A percentile compares a stretch with the other conserved stretches of the same genome.
Evolutionary conservation across 2,113 vertebrate species (phyloP).

Genomic region (Gopherus evgoodei): DNA sequence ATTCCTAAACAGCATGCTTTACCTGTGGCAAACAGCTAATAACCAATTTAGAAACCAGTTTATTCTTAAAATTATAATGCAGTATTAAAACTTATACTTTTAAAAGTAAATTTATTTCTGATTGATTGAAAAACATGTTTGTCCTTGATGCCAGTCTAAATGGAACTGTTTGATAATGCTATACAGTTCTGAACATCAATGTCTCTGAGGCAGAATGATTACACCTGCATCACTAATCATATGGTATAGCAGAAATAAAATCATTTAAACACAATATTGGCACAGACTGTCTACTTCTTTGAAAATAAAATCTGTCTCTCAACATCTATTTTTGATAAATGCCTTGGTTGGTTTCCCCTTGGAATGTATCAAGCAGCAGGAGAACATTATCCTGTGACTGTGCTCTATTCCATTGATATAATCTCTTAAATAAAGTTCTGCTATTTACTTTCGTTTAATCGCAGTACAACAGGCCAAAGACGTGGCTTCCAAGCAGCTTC

Average conservation of each 20-base stretch:
- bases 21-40: constrained; percentile 2
- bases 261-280: not conserved
- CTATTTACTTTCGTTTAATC: constrained; percentile 68
- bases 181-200: not conserved
- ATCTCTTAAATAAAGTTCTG: constrained; percentile 66
- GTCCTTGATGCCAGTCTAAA: constrained; percentile 12
- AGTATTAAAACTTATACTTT: not conserved
- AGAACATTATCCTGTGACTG: constrained; percentile 37
- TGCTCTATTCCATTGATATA: constrained; percentile 54
- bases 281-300: not conserved
- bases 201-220: not conserved
- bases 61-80: not conserved
- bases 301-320: not conserved
- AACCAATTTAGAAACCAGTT: constrained; percentile 10
- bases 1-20: not conserved
- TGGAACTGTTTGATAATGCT: not conserved
- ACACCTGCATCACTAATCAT: not conserved
- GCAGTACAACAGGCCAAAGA: constrained; percentile 56
- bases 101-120: not conserved
- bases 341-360: constrained; percentile 33
- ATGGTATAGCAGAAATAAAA: not conserved
- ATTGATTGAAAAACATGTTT: constrained; percentile 35
- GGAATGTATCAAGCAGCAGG: constrained; percentile 24
- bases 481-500: constrained; percentile 26
- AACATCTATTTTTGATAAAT: constrained; percentile 7